Percentiles rank a stretch among this genome's conserved stretches.
Conservation (phyloP, 2,888 invertebrate species). For the Hoplodrina blanda region DNA sequence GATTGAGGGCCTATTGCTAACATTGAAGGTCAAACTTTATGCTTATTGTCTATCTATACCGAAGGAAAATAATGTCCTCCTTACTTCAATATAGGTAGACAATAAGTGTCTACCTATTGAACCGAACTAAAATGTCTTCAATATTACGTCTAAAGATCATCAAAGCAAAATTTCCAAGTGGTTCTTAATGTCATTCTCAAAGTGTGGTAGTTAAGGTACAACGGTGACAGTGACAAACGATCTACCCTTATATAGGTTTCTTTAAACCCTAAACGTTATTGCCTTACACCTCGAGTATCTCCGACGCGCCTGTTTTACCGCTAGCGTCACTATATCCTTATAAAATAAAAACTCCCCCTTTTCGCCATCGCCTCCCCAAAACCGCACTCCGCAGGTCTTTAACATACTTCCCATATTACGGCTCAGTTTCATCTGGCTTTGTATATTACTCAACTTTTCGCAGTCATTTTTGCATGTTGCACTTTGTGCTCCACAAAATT, state of each 20-base stretch:
- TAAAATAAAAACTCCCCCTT: slow-evolving; percentile 40
- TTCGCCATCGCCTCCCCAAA: slow-evolving; percentile 43
- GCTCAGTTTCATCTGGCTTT: slow-evolving; percentile 63
- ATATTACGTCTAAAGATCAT: slow-evolving; percentile 10
- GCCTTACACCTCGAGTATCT: slow-evolving; percentile 23
- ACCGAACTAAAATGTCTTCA: too few relatives aligned
- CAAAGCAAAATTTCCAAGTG: background rate
- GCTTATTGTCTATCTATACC: slow-evolving; percentile 15
- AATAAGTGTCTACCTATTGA: too few relatives aligned
- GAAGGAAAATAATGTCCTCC: slow-evolving; percentile 6
- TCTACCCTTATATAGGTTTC: slow-evolving; percentile 17
- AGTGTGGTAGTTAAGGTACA: slow-evolving; percentile 5
- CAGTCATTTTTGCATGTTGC: slow-evolving; percentile 62
- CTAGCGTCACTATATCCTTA: slow-evolving; percentile 45
- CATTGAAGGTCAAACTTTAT: slow-evolving; percentile 21
- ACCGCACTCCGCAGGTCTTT: slow-evolving; percentile 38
- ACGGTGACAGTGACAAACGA: slow-evolving; percentile 25
- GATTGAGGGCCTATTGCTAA: slow-evolving; percentile 17
- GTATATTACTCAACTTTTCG: slow-evolving; percentile 67
- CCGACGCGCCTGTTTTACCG: slow-evolving; percentile 34
- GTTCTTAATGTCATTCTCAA: slow-evolving; percentile 9
- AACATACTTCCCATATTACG: slow-evolving; percentile 60
- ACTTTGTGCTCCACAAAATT: slow-evolving; percentile 52
- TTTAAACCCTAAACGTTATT: slow-evolving; percentile 47
- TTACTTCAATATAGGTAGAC: too few relatives aligned